Conservation (phyloP, 2,113 vertebrate species). For the Pelobates fuscus region DNA sequence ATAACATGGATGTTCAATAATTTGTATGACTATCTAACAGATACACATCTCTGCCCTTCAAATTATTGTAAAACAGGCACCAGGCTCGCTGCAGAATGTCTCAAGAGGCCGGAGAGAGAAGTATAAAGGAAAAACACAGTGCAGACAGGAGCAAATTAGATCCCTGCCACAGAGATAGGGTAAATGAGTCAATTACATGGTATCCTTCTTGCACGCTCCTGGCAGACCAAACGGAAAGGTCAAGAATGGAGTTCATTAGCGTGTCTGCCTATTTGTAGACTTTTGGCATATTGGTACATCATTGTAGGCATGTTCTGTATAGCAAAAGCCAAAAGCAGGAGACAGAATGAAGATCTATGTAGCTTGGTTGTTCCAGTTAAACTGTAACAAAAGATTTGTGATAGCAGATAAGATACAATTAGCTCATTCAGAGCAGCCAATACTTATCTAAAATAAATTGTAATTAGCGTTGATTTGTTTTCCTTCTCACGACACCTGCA, state of each 20-base stretch:
- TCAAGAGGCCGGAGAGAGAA: background rate
- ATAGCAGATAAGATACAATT: no score
- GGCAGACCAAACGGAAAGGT: conserved; percentile 18
- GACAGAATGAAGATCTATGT: background rate
- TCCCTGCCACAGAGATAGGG: background rate
- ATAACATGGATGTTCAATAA: background rate
- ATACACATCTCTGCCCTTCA: background rate
- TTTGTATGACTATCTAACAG: background rate
- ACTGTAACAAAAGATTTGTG: no score
- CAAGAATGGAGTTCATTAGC: conserved; percentile 28
- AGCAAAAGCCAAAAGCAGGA: no score
- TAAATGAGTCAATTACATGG: conserved; percentile 37
- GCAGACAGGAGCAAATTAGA: conserved; percentile 19
- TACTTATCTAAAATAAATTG: no score
- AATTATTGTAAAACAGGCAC: conserved; percentile 16
- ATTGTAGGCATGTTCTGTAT: background rate
- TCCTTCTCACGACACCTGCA: no score
- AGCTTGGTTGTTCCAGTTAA: no score
- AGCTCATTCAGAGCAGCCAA: no score
- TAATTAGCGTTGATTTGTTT: no score
- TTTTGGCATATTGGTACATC: background rate
- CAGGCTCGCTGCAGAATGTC: background rate
- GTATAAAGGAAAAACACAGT: background rate
- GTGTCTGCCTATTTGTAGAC: background rate
- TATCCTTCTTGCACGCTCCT: background rate